These are phyloP conservation scores for Holothuria scabra DNA, from an alignment of 53 echinoderm and acorn worm genomes.

Conservation along the genomic window DNA sequence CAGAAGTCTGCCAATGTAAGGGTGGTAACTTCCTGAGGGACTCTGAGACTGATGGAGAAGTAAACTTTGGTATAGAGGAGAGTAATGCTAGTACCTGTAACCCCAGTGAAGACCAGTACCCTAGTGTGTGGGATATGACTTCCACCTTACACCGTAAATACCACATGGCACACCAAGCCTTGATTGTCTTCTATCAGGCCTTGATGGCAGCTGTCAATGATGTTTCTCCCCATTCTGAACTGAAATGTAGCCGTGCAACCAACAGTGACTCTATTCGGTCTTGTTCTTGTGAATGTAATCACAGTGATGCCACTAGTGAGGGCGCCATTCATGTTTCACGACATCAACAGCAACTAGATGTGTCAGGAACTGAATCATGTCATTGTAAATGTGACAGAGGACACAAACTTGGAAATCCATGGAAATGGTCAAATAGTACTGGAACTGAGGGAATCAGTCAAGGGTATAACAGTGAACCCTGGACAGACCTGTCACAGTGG, in stretches of 20 bases:
- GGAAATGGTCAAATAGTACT: neutral
- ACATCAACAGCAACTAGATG: too few relatives aligned
- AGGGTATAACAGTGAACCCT: neutral
- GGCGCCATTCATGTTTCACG: neutral
- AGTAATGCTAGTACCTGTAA: neutral
- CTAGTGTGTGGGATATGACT: constrained; percentile 12
- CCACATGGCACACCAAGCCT: constrained; percentile 45
- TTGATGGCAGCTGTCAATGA: constrained; percentile 65
- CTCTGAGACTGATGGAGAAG: neutral
- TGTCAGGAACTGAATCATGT: neutral
- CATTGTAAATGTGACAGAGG: neutral
- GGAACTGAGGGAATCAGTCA: neutral
- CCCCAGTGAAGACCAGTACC: neutral
- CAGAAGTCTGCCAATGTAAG: neutral
- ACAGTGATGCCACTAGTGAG: too few relatives aligned
- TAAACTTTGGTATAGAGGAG: neutral
- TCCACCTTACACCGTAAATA: constrained; percentile 16
- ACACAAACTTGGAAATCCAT: neutral
- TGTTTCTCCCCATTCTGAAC: neutral
- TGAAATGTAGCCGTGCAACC: too few relatives aligned
- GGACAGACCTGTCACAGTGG: neutral
- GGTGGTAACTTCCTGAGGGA: neutral
- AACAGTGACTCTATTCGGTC: neutral
- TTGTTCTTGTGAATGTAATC: neutral
- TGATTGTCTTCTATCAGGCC: constrained; percentile 77